phyloP scores from a whole-genome alignment of 1,140 invertebrate species.

The Drosophila saltans region DNA sequence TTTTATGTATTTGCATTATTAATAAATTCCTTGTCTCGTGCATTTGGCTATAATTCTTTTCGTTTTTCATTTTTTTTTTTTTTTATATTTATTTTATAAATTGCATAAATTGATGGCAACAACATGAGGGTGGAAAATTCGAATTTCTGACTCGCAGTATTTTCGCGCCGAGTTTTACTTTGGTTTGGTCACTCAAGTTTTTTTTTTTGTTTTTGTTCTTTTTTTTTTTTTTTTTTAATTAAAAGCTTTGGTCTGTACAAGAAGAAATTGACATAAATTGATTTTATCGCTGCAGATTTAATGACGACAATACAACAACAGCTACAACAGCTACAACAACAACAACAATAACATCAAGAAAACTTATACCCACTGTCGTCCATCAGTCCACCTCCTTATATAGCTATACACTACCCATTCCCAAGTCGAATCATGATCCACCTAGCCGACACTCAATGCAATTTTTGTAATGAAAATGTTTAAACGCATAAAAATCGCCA shows the following conservation, averaged over 20 bases:
- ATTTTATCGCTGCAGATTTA: conserved; percentile 80
- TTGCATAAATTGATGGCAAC: conserved; percentile 78
- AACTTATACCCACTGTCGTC: not conserved
- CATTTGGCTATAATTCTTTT: conserved; percentile 69
- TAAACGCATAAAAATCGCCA: conserved; percentile 80
- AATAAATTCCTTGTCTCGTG: conserved; percentile 77
- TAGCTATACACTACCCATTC: not conserved
- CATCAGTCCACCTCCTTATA: not conserved
- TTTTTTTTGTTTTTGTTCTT: not conserved
- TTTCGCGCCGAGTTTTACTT: conserved; percentile 19
- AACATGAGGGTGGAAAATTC: conserved; percentile 53
- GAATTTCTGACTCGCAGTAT: conserved; percentile 29
- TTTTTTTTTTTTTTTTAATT: conserved; percentile 70
- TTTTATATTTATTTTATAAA: conserved; percentile 82
- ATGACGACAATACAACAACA: conserved; percentile 63
- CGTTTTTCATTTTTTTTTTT: conserved; percentile 41
- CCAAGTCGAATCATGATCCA: not conserved
- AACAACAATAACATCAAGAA: conserved; percentile 38
- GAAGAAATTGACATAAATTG: conserved; percentile 81
- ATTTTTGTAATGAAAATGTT: conserved; percentile 82
- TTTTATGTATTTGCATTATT: conserved; percentile 82
- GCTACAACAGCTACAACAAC: conserved; percentile 40
- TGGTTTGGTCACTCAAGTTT: not conserved
- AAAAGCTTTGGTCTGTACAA: conserved; percentile 56
- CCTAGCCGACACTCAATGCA: conserved; percentile 52